Percentiles rank a stretch among this genome's conserved stretches.
These are phyloP conservation scores for Tetraneura akinire DNA, from an alignment of 1,140 invertebrate species.

Conservation along the genomic window DNA sequence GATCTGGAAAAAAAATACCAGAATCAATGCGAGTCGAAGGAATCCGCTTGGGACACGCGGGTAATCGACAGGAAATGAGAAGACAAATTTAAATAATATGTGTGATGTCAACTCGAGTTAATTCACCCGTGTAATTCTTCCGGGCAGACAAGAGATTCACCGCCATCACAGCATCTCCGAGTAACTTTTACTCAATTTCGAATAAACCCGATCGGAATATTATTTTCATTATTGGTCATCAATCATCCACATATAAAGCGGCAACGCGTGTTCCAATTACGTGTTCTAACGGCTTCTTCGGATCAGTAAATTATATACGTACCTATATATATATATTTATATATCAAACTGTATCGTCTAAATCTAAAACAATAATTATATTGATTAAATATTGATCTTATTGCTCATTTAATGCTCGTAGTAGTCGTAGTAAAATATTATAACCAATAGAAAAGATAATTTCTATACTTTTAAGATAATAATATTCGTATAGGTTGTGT, in stretches of 20 bases:
- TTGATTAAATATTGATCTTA: no score
- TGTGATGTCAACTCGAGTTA: not conserved
- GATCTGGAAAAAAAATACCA: not conserved
- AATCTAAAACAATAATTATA: no score
- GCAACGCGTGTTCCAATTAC: no score
- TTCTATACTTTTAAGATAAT: no score
- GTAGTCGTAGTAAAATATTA: no score
- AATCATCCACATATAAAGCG: not conserved
- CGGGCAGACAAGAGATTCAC: not conserved
- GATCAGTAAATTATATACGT: no score
- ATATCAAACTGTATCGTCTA: no score
- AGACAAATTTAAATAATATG: slow-evolving; percentile 28
- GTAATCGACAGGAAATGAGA: slow-evolving; percentile 45
- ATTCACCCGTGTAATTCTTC: slow-evolving; percentile 27
- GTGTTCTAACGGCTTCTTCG: no score
- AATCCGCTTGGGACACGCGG: not conserved
- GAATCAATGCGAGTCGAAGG: not conserved
- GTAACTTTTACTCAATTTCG: not conserved
- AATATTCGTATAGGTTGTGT: no score
- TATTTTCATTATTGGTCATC: slow-evolving; percentile 13
- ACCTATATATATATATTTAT: no score
- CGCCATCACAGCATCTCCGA: not conserved
- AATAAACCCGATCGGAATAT: not conserved
- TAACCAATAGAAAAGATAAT: no score
- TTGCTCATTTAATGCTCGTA: no score